These are phyloP conservation scores for Gallinago nigripennis DNA, from an alignment of 2,797 vertebrate genomes.

Conservation along the genomic window DNA sequence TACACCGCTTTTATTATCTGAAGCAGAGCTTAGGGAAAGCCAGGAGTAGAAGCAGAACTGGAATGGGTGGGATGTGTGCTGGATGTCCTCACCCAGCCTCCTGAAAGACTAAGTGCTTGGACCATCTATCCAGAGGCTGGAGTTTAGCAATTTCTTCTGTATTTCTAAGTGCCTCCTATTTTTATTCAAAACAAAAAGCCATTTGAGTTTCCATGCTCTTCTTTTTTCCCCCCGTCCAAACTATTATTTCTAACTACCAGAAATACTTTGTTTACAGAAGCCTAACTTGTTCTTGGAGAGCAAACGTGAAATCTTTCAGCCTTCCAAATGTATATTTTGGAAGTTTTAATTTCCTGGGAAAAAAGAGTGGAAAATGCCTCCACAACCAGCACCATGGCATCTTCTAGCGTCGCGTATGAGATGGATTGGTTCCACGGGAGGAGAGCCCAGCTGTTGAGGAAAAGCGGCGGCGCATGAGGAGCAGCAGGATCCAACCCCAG, in stretches of 20 bases:
- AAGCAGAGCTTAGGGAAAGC: neutral
- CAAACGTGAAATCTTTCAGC: neutral
- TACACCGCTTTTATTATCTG: rapidly evolving
- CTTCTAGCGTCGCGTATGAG: rapidly evolving
- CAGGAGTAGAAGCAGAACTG: neutral
- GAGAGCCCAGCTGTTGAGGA: rapidly evolving
- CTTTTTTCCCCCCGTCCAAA: neutral
- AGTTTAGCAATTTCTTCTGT: neutral
- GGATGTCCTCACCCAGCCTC: neutral
- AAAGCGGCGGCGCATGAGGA: rapidly evolving
- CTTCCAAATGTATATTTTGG: neutral
- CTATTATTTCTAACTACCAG: neutral
- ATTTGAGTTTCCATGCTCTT: neutral
- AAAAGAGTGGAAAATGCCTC: neutral
- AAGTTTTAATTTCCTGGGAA: neutral
- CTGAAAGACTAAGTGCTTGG: neutral
- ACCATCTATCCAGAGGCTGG: neutral
- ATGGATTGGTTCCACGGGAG: neutral
- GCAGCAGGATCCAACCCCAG: neutral
- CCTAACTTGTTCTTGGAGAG: neutral
- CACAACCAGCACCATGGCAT: rapidly evolving
- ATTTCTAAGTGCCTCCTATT: neutral
- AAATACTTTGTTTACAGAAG: neutral
- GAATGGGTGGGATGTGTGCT: neutral
- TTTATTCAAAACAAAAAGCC: neutral